Base-by-base conservation (phyloP, 2,888 invertebrate genomes). In the Trissolcus brochymenae region DNA sequence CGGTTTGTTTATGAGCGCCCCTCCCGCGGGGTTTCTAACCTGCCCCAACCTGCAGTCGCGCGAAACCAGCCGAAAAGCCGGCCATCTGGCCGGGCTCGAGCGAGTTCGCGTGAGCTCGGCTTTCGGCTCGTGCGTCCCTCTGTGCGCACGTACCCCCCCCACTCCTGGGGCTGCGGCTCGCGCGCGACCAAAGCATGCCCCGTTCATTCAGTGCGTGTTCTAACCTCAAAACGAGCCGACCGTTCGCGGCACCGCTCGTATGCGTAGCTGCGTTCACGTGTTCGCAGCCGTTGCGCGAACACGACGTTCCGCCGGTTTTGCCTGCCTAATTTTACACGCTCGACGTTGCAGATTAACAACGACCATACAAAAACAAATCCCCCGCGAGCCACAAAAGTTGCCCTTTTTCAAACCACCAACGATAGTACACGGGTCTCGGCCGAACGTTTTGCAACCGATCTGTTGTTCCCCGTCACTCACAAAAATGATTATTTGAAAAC, bases 201-300 rank as follows among this genome's bases (percentile, higher is more conserved):
- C 57, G 56, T 50, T 61, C 62, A 71, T 71, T 71, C 71, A 71
- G 71, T 71, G 57, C 71, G 62, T 62, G 71, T 62, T 62, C 62
- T 71, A 71, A 62, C 71, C 71, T 71, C 71, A 71, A 71, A 71
- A 71, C 71, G 71, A 57, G 71, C 71, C 71, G 71, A 71, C 62
- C 57, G 71, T 71, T 62, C 71, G 62, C 57, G 71, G 71, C 71
- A 54, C 56, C 57, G 71, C 62, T 71, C 70, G 62, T 62, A 71
- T 62, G 71, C 62, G 62, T 71, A 71, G 56, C 71, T 71, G 71
- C 71, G 71, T 71, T 71, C 71, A 71, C 71, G 71, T 71, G 71
- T 41, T 71, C 71, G 71, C 67, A 50, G 66, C 66, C 66, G 66
- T 66, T 43, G 54, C 64, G 59, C 62, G 61, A 46, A 55, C 62